These are phyloP conservation scores for Oreochromis mossambicus DNA, from an alignment of 2,797 vertebrate genomes.

Conservation along the genomic window DNA sequence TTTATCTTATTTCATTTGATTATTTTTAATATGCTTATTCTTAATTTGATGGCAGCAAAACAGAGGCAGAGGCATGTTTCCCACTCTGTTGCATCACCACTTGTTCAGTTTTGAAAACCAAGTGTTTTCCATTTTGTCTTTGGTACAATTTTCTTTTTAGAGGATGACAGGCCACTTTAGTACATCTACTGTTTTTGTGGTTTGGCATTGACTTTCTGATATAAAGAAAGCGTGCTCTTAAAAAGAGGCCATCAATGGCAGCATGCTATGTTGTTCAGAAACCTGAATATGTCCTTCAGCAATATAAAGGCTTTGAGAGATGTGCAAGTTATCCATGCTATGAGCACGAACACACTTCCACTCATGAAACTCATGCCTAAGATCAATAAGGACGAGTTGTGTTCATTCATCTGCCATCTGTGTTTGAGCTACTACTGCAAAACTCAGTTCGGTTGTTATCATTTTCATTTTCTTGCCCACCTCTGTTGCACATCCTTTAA, in stretches of 20 bases:
- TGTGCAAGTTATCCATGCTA: not conserved
- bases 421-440: not conserved
- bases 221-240: not conserved
- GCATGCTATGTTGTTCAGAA: not conserved
- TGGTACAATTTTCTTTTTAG: not conserved
- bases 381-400: not conserved
- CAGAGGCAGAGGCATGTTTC: not conserved
- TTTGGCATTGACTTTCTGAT: not conserved
- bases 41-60: not conserved
- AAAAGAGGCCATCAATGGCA: not conserved
- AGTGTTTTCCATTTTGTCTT: not conserved
- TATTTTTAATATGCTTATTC: not conserved
- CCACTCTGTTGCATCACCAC: not conserved
- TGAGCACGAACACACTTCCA: not conserved
- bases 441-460: not conserved
- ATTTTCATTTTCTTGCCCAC: not conserved
- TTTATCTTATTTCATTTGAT: not conserved
- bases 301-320: not conserved
- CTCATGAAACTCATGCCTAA: not conserved
- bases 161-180: not conserved
- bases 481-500: not conserved
- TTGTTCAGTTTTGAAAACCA: not conserved
- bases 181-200: not conserved
- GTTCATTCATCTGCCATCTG: not conserved
- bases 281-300: not conserved